Evolutionary conservation across 2,113 vertebrate species (phyloP).

Genomic region (Bambusicola thoracicus): DNA sequence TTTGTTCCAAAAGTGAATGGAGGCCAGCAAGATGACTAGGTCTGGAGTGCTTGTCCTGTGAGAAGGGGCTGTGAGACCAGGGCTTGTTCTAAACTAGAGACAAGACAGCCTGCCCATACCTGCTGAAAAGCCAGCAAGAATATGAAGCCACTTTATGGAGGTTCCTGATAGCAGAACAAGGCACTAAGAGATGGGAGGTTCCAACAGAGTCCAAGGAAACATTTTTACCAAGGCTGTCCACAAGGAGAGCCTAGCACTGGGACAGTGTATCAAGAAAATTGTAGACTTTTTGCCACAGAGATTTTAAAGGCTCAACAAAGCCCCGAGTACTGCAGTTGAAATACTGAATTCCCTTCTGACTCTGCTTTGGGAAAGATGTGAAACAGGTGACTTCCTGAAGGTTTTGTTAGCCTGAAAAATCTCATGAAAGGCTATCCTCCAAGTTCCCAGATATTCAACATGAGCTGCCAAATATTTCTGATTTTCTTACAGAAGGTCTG

Average conservation of each 20-base stretch:
- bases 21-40: neutral
- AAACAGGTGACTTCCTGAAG: neutral
- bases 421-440: neutral
- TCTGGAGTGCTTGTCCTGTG: neutral
- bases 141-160: accelerated
- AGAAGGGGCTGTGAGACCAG: neutral
- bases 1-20: neutral
- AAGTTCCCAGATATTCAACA: neutral
- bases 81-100: neutral
- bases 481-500: neutral
- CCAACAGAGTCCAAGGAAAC: neutral
- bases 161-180: neutral
- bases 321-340: neutral
- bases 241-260: neutral
- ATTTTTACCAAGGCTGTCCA: neutral
- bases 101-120: neutral
- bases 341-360: neutral
- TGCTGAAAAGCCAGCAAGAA: neutral
- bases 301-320: neutral
- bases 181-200: neutral
- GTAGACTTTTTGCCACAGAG: neutral
- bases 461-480: neutral
- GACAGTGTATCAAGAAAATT: neutral
- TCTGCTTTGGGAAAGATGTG: neutral
- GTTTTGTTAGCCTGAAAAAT: neutral